These are phyloP conservation scores for Chiloscyllium plagiosum DNA, from an alignment of 2,113 vertebrate species.

Conservation along the genomic window DNA sequence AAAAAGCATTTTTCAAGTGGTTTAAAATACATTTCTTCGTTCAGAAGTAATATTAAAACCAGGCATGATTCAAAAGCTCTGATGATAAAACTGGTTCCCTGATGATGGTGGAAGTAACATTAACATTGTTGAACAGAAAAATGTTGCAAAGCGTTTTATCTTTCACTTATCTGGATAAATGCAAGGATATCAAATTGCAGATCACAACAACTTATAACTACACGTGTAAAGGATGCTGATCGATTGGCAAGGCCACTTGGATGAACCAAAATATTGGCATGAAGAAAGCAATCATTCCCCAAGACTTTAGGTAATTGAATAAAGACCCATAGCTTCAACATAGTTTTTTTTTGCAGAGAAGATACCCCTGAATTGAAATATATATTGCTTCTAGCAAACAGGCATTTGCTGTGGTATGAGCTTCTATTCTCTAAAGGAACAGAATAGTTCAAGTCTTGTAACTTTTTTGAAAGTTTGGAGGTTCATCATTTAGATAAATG, in stretches of 20 bases:
- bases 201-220: background rate
- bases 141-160: background rate
- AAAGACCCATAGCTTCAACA: background rate
- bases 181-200: background rate
- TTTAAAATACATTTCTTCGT: background rate
- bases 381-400: background rate
- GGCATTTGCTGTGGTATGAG: background rate
- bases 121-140: background rate
- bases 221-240: background rate
- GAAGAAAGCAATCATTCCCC: background rate
- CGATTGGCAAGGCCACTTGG: background rate
- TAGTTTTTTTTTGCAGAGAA: background rate
- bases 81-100: background rate
- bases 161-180: background rate
- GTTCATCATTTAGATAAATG: no score
- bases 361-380: background rate
- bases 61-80: background rate
- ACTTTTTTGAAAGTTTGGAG: background rate
- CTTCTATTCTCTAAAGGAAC: background rate
- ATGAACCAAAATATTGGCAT: no score
- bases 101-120: background rate
- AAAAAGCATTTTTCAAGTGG: background rate
- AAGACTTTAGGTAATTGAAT: background rate
- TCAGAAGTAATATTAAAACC: background rate
- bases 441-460: background rate